Evolutionary conservation across 2,888 invertebrate species (phyloP), one percentile per base, ranked within the genome.

Genomic region (Archips crataeganus): DNA sequence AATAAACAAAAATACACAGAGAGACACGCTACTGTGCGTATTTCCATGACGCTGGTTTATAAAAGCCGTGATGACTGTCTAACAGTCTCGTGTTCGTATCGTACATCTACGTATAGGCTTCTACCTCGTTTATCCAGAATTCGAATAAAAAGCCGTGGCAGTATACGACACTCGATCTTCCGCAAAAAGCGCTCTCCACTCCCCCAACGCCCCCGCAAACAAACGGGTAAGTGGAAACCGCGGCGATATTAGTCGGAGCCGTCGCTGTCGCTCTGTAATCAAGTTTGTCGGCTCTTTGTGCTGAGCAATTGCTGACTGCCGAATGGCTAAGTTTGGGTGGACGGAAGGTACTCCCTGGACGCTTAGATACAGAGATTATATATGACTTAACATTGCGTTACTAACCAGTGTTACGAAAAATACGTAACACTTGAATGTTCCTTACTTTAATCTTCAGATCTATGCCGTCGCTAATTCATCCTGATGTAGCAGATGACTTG

Each of bases 241-340:
- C 67, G 8, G 54, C 67, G 75, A 75, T 65, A 68, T 75, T 72
- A 64, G 71, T 71, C 15, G 71, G 60, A 60, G 62, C 39, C 71
- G 32, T 23, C 63, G 59, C 65, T 69, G 73, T 6, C 72, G 61
- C 62, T 57, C 60, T 34, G 60, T 65, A 70, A 74, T 65, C 74
- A 59, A 74, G 74, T 74, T 74, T 74, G 70, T 61, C 64, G 70
- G 54, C 65, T 64, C 68, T 68, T 68, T 74, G 74, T 61, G 62
- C 63, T 73, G 73, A 73, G 73, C 68, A 68, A 64, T 69, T 62
- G 61, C 67, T 67, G 67, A 39, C 63, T 39, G 63, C 49, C 59
- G 72, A 51, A 71, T 54, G 75, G 74, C 75, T 75, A 60, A 76
- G 59, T 59, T 74, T 11, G 49, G 49, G 2, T 5, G 51, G 42